Percentiles rank a stretch among this genome's conserved stretches.
phyloP scores from a whole-genome alignment of 1,140 invertebrate species.

The Spodoptera frugiperda region DNA sequence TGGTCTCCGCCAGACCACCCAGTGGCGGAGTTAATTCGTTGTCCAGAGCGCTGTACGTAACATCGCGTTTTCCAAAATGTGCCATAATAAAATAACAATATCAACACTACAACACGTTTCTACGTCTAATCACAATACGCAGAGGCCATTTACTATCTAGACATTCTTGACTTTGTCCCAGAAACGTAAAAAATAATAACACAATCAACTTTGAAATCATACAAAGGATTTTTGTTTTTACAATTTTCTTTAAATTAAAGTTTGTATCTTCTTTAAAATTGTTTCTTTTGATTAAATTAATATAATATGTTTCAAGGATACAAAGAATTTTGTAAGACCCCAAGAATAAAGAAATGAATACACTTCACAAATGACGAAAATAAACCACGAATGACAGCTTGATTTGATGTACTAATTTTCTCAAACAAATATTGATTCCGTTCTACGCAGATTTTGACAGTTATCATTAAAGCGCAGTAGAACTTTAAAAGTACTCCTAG shows the following conservation, averaged over 20 bases:
- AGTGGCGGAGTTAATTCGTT: slow-evolving; percentile 77
- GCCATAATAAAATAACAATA: slow-evolving; percentile 65
- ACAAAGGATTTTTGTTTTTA: slow-evolving; percentile 65
- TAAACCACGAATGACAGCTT: slow-evolving; percentile 75
- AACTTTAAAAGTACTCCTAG: too few relatives aligned
- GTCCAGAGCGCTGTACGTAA: slow-evolving; percentile 75
- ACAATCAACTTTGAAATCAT: slow-evolving; percentile 61
- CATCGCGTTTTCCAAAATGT: slow-evolving; percentile 76
- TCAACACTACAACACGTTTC: slow-evolving; percentile 54
- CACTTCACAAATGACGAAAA: slow-evolving; percentile 81
- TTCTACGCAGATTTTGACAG: slow-evolving; percentile 44
- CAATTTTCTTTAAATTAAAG: slow-evolving; percentile 43
- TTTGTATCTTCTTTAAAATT: slow-evolving; percentile 39
- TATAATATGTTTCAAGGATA: slow-evolving; percentile 70
- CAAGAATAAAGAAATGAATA: slow-evolving; percentile 66
- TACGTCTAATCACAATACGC: slow-evolving; percentile 68
- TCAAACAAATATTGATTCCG: slow-evolving; percentile 51
- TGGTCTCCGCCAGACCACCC: slow-evolving; percentile 62
- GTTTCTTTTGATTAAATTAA: slow-evolving; percentile 50
- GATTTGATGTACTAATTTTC: slow-evolving; percentile 41
- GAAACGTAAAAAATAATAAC: slow-evolving; percentile 65
- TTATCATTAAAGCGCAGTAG: neutral
- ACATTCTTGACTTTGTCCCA: slow-evolving; percentile 80
- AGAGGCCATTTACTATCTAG: slow-evolving; percentile 70
- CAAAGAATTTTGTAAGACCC: slow-evolving; percentile 74